Conservation (phyloP, 2,797 vertebrate species). For the Danio choprae region DNA sequence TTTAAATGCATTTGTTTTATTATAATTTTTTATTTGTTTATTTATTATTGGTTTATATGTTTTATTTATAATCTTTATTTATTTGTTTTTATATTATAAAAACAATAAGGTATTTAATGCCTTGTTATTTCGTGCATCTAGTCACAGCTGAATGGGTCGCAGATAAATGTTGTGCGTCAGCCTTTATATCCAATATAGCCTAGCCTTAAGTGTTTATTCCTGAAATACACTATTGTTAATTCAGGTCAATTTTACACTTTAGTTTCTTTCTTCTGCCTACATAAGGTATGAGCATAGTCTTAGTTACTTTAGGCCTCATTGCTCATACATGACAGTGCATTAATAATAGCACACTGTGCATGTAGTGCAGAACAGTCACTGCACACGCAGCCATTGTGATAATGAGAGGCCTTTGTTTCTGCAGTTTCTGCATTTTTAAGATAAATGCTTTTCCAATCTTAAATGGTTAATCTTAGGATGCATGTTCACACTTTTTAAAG, state of each 20-base stretch:
- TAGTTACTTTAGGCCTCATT: conserved; percentile 50
- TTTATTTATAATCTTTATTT: no score
- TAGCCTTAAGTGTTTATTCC: background rate
- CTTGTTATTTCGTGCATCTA: background rate
- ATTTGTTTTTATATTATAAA: no score
- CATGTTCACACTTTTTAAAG: no score
- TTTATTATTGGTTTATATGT: background rate
- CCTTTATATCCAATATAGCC: background rate
- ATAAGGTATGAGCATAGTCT: conserved; percentile 41
- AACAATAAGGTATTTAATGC: background rate
- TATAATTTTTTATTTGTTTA: background rate
- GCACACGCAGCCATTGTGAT: background rate
- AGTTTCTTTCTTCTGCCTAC: background rate
- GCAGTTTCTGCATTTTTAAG: background rate
- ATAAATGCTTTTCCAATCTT: no score
- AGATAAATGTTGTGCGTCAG: background rate
- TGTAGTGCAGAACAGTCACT: conserved; percentile 58
- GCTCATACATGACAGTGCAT: conserved; percentile 69
- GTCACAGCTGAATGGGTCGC: background rate
- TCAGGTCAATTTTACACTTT: background rate
- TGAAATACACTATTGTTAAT: background rate
- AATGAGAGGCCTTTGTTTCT: background rate
- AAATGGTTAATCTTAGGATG: no score
- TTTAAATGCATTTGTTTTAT: no score
- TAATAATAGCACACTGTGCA: conserved; percentile 73